A percentile compares a stretch with the other conserved stretches of the same genome.
Conservation (phyloP, 2,888 invertebrate species). For the Lasius platythorax region DNA sequence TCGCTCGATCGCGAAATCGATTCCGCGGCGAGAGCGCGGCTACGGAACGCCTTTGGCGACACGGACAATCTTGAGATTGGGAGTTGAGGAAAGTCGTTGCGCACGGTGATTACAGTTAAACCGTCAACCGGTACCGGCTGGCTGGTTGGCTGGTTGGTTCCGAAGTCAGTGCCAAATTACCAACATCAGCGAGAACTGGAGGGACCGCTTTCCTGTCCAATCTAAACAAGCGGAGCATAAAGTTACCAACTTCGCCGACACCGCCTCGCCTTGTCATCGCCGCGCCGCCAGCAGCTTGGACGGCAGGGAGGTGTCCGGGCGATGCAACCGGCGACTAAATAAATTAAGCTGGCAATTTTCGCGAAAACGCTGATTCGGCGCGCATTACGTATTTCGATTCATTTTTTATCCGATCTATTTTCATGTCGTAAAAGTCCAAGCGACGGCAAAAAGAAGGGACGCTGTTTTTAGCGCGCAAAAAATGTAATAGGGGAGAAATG, state of each 20-base stretch:
- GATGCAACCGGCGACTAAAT: conserved; percentile 74
- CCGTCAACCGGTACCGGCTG: conserved; percentile 65
- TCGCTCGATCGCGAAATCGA: conserved; percentile 52
- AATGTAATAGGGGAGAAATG: not conserved
- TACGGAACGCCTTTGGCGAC: conserved; percentile 54
- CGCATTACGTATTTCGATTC: not conserved
- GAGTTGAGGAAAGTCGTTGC: conserved; percentile 67
- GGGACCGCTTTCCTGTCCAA: conserved; percentile 79
- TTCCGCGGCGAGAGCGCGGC: conserved; percentile 42
- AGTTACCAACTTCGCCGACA: conserved; percentile 82
- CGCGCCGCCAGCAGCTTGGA: conserved; percentile 64
- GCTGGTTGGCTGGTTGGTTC: conserved; percentile 66
- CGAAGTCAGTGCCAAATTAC: conserved; percentile 80
- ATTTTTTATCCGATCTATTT: not conserved
- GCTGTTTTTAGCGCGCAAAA: not conserved
- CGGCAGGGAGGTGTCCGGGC: conserved; percentile 72
- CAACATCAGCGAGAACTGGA: conserved; percentile 78
- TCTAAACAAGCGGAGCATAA: conserved; percentile 82
- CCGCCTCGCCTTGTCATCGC: conserved; percentile 76
- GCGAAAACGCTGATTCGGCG: conserved; percentile 53
- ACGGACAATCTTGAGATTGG: conserved; percentile 62
- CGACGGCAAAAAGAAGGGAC: not conserved
- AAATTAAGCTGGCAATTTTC: conserved; percentile 74
- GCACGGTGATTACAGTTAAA: conserved; percentile 72
- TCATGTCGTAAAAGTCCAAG: not conserved